phyloP scores from a whole-genome alignment of 2,888 invertebrate species.

The Hoplodrina ambigua region DNA sequence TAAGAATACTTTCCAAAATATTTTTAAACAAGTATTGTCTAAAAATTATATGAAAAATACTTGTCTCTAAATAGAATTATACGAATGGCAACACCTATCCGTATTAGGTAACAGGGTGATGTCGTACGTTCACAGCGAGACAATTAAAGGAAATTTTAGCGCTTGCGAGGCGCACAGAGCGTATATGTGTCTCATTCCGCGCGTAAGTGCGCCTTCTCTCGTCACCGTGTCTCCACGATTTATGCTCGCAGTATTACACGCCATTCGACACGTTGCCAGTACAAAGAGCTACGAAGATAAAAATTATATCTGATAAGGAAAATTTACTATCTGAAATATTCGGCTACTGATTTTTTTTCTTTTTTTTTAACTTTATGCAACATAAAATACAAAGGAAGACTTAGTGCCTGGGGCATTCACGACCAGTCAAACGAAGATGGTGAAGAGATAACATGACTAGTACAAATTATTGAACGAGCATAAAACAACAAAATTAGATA shows the following conservation, averaged over 20 bases:
- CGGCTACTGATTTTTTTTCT: too few relatives aligned
- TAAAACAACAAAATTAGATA: too few relatives aligned
- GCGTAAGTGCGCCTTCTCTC: slow-evolving; percentile 84
- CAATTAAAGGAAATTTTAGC: slow-evolving; percentile 85
- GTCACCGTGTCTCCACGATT: slow-evolving; percentile 87
- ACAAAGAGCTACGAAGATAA: slow-evolving; percentile 69
- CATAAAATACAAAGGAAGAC: too few relatives aligned
- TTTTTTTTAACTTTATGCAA: too few relatives aligned
- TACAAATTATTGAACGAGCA: too few relatives aligned
- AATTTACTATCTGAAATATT: too few relatives aligned
- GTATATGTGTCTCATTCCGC: slow-evolving; percentile 84
- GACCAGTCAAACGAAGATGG: too few relatives aligned
- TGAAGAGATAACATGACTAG: too few relatives aligned
- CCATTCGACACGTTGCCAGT: slow-evolving; percentile 87
- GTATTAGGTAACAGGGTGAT: slow-evolving; percentile 57
- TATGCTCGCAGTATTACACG: slow-evolving; percentile 88
- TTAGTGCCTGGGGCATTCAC: too few relatives aligned
- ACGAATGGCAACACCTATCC: slow-evolving; percentile 41
- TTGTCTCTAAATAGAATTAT: slow-evolving; percentile 41
- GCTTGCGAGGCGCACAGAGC: slow-evolving; percentile 71
- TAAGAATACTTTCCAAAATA: not conserved
- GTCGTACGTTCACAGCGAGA: slow-evolving; percentile 76
- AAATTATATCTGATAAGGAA: slow-evolving; percentile 3
- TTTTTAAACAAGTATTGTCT: not conserved
- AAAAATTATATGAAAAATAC: slow-evolving; percentile 4